A percentile compares a stretch with the other conserved stretches of the same genome.
These are phyloP conservation scores for Hydrolagus colliei DNA, from an alignment of 2,797 vertebrate genomes.

Conservation along the genomic window DNA sequence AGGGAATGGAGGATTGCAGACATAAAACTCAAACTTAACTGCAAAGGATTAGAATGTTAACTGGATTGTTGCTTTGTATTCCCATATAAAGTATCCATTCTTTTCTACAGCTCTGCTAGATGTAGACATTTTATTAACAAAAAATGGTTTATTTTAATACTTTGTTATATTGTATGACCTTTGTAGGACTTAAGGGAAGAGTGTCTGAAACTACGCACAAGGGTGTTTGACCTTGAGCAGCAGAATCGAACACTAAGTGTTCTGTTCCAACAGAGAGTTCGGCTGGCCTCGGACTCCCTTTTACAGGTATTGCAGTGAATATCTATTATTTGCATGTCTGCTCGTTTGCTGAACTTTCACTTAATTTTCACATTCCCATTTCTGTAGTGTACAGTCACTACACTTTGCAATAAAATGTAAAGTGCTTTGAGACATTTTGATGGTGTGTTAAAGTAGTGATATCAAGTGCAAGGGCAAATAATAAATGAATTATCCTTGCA, in stretches of 20 bases:
- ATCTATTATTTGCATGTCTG: background rate
- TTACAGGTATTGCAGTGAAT: conserved; percentile 66
- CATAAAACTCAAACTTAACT: background rate
- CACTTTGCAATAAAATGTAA: no score
- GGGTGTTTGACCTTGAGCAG: conserved; percentile 85
- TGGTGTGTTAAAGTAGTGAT: no score
- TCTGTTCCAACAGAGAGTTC: conserved; percentile 79
- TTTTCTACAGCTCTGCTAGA: background rate
- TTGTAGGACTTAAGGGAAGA: conserved; percentile 81
- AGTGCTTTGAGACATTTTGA: no score
- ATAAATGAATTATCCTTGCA: no score
- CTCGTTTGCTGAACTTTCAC: background rate
- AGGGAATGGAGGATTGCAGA: background rate
- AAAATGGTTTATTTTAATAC: background rate
- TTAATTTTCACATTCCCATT: background rate
- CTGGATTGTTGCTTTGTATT: background rate
- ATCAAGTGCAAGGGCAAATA: no score
- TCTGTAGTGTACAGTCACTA: background rate
- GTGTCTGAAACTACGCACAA: conserved; percentile 79
- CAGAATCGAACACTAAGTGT: conserved; percentile 75
- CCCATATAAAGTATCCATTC: background rate
- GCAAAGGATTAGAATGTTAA: background rate
- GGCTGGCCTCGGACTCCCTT: conserved; percentile 75
- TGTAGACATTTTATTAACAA: background rate
- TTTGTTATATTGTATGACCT: background rate